Conservation (phyloP, 2,888 invertebrate genomes). For the Coronaproctus castanopsis region DNA sequence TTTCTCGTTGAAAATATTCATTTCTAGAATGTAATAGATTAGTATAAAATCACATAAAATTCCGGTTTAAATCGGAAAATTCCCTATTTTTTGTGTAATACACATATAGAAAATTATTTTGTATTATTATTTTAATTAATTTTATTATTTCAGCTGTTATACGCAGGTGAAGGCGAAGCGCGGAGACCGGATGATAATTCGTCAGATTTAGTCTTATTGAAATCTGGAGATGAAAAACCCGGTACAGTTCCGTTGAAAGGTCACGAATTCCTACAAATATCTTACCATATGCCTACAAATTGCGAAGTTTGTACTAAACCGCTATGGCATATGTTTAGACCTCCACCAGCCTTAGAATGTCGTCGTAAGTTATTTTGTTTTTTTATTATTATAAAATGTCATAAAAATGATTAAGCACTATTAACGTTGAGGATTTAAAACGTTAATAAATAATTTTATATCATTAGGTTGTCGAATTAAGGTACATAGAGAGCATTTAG, state of each 20-base stretch:
- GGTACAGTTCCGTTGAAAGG: conserved; percentile 64
- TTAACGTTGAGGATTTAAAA: too few species aligned
- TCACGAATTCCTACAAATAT: conserved; percentile 88
- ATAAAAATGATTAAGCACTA: too few species aligned
- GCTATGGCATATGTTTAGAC: conserved; percentile 93
- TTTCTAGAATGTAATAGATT: too few species aligned
- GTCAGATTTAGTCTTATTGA: conserved; percentile 25
- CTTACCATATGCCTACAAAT: conserved; percentile 93
- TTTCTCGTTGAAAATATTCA: too few species aligned
- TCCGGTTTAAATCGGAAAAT: too few species aligned
- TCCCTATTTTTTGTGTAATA: too few species aligned
- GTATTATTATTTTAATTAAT: too few species aligned
- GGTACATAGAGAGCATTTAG: conserved; percentile 92
- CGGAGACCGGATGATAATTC: conserved; percentile 42
- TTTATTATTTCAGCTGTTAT: conserved; percentile 48
- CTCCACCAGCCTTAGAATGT: conserved; percentile 93
- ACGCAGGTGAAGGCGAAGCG: conserved; percentile 91
- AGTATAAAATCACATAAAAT: too few species aligned
- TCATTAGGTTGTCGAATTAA: conserved; percentile 94
- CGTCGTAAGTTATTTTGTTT: conserved; percentile 37
- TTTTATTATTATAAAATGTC: too few species aligned
- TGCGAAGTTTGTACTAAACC: conserved; percentile 96
- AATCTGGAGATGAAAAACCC: conserved; percentile 29
- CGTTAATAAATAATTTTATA: too few species aligned
- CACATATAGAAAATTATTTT: too few species aligned